Evolutionary conservation across 2,888 invertebrate species (phyloP), one percentile per base, ranked within the genome.

Genomic region (Netelia fuscicornis): DNA sequence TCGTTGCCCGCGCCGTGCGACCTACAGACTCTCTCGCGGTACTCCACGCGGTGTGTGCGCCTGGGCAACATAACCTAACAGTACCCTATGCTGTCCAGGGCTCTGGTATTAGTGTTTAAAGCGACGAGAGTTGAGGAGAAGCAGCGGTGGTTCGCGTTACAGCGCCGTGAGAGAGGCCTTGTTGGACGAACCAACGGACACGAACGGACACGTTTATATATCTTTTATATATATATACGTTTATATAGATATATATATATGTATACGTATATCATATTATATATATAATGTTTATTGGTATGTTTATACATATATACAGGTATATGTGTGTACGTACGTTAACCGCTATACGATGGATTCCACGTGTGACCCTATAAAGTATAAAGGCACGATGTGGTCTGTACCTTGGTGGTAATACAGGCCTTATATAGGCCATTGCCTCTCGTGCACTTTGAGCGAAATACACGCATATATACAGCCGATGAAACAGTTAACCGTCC

Each of bases 31-130:
- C 86, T 83, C 86, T 87, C 86, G 86, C 20, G 64, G 30, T 54
- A 58, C 58, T 79, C 44, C 67, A 44, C 52, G 68, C 42, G 48
- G 23, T 74, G 87, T 87, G 5, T 17, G 87, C 60, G 20, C 17
- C 44, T 78, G 60, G 89, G 87, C 89, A 90, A 88, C 89, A 90
- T 90, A 86, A 90, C 88, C 91, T 91, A 91, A 91, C 91, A 90
- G 91, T 91, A 58, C 58, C 89, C 88, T 89, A 86, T 86, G 89
- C 89, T 84, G 86, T 54, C 42, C 60, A 52, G 56, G 88, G 81
- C 83, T 83, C 60, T 62, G 84, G 86, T 86, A 84, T 77, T 68
- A 64, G 80, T 82, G 65, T 65, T 74, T 62, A 84, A 48, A 30
- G 52, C 62, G 72, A 70, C 78, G 65, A 70, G 67, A 48, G 68